phyloP scores from a whole-genome alignment of 2,113 vertebrate species.

The Prochilodus magdalenae region DNA sequence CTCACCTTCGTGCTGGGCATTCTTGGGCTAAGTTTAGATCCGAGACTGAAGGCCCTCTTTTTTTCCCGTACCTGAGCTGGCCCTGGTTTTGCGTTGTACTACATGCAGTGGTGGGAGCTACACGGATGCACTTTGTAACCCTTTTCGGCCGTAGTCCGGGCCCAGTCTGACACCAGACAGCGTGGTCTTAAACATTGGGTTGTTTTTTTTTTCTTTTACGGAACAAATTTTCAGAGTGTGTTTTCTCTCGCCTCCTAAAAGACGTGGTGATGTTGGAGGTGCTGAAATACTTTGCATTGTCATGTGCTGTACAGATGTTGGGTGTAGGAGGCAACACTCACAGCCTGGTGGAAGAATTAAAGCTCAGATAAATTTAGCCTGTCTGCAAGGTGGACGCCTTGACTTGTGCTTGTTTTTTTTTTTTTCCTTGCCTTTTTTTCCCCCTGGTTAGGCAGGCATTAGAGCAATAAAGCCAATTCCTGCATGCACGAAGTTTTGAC shows the following conservation, averaged over 20 bases:
- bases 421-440: neutral
- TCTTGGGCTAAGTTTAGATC: conserved; percentile 53
- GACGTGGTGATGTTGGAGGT: conserved; percentile 57
- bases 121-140: conserved; percentile 26
- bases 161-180: conserved; percentile 9
- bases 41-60: conserved; percentile 27
- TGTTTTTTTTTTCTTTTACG: conserved; percentile 52
- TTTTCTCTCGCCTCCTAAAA: conserved; percentile 57
- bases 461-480: conserved; percentile 42
- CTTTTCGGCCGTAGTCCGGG: conserved; percentile 23
- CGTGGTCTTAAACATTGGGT: neutral
- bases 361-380: conserved; percentile 58
- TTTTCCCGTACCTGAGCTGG: neutral
- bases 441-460: conserved; percentile 40
- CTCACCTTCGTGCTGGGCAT: conserved; percentile 57
- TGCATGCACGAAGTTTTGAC: conserved; percentile 34
- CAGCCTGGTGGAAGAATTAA: conserved; percentile 50
- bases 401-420: neutral
- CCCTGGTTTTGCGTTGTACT: conserved; percentile 3
- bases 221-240: conserved; percentile 30
- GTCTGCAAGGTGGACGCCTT: conserved; percentile 33
- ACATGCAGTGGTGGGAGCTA: neutral
- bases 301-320: conserved; percentile 72
- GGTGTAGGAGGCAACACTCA: conserved; percentile 48
- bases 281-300: conserved; percentile 68